A percentile compares a stretch with the other conserved stretches of the same genome.
These are phyloP conservation scores for Mongoloraphidia duomilia DNA, from an alignment of 2,888 invertebrate species.

Conservation along the genomic window DNA sequence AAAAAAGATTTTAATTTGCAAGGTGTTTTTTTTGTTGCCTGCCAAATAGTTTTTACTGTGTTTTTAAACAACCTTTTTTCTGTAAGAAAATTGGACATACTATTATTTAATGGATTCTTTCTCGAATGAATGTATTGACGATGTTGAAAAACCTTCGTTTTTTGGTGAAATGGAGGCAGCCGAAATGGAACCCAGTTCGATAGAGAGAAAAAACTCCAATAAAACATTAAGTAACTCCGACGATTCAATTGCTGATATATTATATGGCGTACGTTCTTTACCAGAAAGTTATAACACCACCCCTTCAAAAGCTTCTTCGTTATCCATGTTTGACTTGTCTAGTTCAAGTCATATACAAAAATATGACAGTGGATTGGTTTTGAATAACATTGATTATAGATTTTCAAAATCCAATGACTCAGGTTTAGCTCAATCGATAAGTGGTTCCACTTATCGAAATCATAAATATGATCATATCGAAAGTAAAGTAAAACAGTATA, in stretches of 20 bases:
- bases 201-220: neutral
- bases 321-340: neutral
- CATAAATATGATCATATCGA: neutral
- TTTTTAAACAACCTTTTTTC: too few relatives aligned
- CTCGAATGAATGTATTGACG: neutral
- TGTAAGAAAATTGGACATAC: too few relatives aligned
- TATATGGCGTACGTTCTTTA: too few relatives aligned
- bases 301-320: neutral
- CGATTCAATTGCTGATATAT: too few relatives aligned
- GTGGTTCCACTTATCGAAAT: neutral
- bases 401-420: neutral
- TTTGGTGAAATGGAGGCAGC: neutral
- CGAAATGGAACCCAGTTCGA: neutral
- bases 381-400: neutral
- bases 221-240: neutral
- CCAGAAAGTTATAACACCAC: too few relatives aligned
- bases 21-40: too few relatives aligned
- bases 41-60: too few relatives aligned
- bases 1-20: too few relatives aligned
- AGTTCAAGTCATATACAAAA: neutral
- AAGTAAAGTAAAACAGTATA: conserved; percentile 1
- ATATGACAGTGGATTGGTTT: neutral
- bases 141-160: neutral
- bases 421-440: neutral
- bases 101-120: neutral